A percentile compares a stretch with the other conserved stretches of the same genome.
phyloP scores from a whole-genome alignment of 2,888 invertebrate species.

The Coenonympha arcania region DNA sequence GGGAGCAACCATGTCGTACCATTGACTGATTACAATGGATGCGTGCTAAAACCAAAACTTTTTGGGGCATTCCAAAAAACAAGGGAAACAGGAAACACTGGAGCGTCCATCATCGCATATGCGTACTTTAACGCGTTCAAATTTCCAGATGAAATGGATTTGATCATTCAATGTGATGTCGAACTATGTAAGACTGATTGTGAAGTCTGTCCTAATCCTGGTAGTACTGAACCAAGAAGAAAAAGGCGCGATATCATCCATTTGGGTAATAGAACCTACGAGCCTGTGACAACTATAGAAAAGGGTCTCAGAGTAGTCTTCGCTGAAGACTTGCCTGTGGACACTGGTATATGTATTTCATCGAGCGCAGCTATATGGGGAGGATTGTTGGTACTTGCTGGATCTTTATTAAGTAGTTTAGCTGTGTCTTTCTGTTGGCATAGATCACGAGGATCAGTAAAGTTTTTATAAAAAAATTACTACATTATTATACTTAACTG shows the following conservation, averaged over 20 bases:
- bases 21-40: constrained; percentile 83
- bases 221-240: constrained; percentile 72
- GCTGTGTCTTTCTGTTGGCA: constrained; percentile 62
- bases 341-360: constrained; percentile 76
- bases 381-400: constrained; percentile 73
- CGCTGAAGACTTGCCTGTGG: constrained; percentile 76
- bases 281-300: constrained; percentile 76
- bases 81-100: constrained; percentile 80
- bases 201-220: constrained; percentile 80
- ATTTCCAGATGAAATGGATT: constrained; percentile 88
- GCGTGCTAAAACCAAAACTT: constrained; percentile 84
- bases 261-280: constrained; percentile 64
- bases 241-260: constrained; percentile 62
- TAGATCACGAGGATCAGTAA: constrained; percentile 48
- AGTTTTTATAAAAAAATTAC: constrained; percentile 41
- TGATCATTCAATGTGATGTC: constrained; percentile 86
- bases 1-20: constrained; percentile 77
- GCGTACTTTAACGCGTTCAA: constrained; percentile 88
- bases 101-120: constrained; percentile 82
- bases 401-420: constrained; percentile 73
- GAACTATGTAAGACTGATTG: constrained; percentile 87
- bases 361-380: constrained; percentile 77
- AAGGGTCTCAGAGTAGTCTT: constrained; percentile 79
- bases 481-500: neutral
- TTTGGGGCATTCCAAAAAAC: constrained; percentile 89